Base-by-base conservation (phyloP, 35 echinoderm and acorn worm species). In the Ophioderma brevispina region DNA sequence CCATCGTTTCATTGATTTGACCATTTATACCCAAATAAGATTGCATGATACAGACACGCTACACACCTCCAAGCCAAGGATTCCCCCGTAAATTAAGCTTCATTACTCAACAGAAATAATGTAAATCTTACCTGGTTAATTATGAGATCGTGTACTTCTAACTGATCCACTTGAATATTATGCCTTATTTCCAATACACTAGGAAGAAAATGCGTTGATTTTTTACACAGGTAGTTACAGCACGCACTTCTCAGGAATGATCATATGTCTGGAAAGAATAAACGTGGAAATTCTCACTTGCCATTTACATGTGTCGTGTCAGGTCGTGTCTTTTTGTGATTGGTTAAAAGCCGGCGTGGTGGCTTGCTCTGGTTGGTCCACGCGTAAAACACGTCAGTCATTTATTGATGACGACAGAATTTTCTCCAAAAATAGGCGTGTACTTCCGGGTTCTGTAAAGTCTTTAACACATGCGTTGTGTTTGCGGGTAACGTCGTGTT, bases 311-410 rank as follows among this genome's bases (percentile, higher is more conserved):
- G 39, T 77, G 77, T 39, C 78, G 38, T 82, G 80, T 84, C 36
- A 40, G 83, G 80, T 90, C 93, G 93, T 94, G 93, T 76, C 84
- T 38, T 87, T 91, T 77, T 85, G 37, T 90, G 93, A 94, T 94
- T 94, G 93, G 93, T 52, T 78, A 34, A 64, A 80, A 87, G 41
- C 88, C 89, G 59, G 93, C 88, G 82, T 77, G 43, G 50, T 94
- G 93, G 82, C 93, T 81, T 30, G 55, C 42, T 37, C 4, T 85
- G 76, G 91, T 94, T 94, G 93, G 93, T 91, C 55, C 35, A 87
- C 42, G 38, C 39, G 76, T 91, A 78, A 83, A 50, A 94, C 93
- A 94, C 93, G 93, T 94, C 64, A 78, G 23, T 78, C 13, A 39
- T 11, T 33, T 34, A 10, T 3, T 13, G 78, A 80, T 37, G 33